Evolutionary conservation across 2,797 vertebrate genomes (phyloP).

Genomic region (Eidolon dupreanum): DNA sequence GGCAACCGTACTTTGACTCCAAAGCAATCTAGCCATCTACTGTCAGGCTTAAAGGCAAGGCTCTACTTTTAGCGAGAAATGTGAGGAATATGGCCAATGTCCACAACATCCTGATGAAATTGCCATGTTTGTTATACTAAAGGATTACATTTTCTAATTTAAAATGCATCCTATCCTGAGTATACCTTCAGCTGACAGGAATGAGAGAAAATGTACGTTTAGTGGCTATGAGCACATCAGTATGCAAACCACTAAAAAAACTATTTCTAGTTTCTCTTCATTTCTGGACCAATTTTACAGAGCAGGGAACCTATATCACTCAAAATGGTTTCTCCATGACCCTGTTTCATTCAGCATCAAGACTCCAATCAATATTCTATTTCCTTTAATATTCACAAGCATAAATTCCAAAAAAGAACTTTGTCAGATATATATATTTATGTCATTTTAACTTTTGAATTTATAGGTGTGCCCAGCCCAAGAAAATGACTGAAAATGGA

Average conservation of each 20-base stretch:
- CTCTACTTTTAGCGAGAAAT: neutral
- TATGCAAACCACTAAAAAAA: neutral
- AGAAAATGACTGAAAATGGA: conserved; percentile 54
- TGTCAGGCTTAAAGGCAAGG: neutral
- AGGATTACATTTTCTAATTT: neutral
- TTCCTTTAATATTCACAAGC: conserved; percentile 28
- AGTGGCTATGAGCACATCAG: neutral
- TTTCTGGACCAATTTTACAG: conserved; percentile 4
- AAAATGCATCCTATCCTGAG: neutral
- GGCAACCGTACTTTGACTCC: neutral
- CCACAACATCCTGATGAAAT: neutral
- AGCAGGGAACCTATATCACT: neutral
- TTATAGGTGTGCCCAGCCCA: neutral
- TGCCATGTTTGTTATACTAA: neutral
- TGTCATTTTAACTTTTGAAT: conserved; percentile 27
- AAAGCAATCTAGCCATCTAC: neutral
- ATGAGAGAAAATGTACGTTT: neutral
- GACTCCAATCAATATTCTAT: conserved; percentile 41
- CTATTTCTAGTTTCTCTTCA: conserved; percentile 12
- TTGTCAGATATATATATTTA: neutral
- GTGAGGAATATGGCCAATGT: neutral
- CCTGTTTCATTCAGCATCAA: neutral
- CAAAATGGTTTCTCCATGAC: neutral
- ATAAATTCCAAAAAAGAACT: neutral
- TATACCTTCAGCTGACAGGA: neutral